A percentile compares a stretch with the other conserved stretches of the same genome.
Conservation (phyloP, 1,140 invertebrate species). For the Cotesia typhae region DNA sequence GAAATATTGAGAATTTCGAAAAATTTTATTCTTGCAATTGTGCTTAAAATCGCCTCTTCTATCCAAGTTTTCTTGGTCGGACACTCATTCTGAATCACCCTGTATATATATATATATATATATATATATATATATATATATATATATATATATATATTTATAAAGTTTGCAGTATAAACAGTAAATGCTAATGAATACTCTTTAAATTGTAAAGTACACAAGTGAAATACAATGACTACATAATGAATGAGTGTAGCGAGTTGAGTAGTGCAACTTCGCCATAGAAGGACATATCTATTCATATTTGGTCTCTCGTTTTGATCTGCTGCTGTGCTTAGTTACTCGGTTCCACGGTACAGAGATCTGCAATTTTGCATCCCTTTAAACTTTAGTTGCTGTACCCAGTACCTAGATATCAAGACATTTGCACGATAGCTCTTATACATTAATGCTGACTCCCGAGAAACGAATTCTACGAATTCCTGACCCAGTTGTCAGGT, state of each 20-base stretch:
- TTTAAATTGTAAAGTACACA: background rate
- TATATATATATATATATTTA: too few species aligned
- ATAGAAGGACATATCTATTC: background rate
- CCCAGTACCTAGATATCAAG: background rate
- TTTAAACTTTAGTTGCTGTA: too few species aligned
- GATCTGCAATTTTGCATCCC: too few species aligned
- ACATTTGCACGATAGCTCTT: background rate
- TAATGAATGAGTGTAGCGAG: background rate
- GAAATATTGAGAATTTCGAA: too few species aligned
- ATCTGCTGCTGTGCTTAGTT: background rate
- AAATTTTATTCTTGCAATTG: too few species aligned
- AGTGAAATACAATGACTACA: background rate
- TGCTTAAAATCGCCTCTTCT: too few species aligned
- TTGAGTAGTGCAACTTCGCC: background rate
- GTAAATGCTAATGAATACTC: too few species aligned
- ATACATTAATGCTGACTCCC: constrained; percentile 22
- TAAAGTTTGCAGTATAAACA: too few species aligned
- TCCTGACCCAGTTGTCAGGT: constrained; percentile 30
- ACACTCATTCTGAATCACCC: too few species aligned
- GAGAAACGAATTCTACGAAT: constrained; percentile 7
- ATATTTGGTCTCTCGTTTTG: constrained; percentile 8
- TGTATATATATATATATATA: too few species aligned
- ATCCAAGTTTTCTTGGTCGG: too few species aligned
- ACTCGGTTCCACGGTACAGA: background rate
- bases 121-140: too few species aligned